phyloP scores from a whole-genome alignment of 1,140 invertebrate species.

The Teleopsis dalmanni region DNA sequence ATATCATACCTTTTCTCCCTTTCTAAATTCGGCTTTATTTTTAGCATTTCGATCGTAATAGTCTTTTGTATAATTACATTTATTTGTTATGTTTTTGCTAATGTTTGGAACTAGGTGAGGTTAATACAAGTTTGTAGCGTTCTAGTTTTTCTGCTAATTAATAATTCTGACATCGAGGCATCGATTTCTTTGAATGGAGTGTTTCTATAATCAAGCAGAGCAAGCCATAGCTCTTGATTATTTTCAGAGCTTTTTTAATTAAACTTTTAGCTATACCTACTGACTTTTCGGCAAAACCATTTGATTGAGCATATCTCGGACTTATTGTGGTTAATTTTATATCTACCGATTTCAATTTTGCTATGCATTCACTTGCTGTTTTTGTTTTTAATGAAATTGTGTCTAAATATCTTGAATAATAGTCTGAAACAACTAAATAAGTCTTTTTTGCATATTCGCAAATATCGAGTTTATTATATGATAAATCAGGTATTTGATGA shows the following conservation, averaged over 20 bases:
- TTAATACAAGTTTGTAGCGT: slow-evolving; percentile 4
- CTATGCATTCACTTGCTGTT: slow-evolving; percentile 17
- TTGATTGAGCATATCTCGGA: slow-evolving; percentile 26
- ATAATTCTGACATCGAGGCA: slow-evolving; percentile 17
- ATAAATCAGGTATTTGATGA: background rate
- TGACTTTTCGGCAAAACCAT: slow-evolving; percentile 24
- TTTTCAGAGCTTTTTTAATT: too few relatives aligned
- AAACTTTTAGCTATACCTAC: too few relatives aligned
- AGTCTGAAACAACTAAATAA: slow-evolving; percentile 29
- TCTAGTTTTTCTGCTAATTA: slow-evolving; percentile 10
- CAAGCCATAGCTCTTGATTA: too few relatives aligned
- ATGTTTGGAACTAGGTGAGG: background rate
- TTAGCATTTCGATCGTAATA: background rate
- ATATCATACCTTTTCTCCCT: background rate
- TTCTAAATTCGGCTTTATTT: background rate
- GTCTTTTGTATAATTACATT: background rate
- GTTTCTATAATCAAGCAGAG: slow-evolving; percentile 14
- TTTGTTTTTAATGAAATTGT: slow-evolving; percentile 21
- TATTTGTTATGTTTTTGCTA: background rate
- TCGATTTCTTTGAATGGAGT: slow-evolving; percentile 11
- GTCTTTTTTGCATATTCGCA: background rate
- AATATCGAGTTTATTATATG: background rate
- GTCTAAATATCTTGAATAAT: slow-evolving; percentile 32
- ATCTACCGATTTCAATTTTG: slow-evolving; percentile 15
- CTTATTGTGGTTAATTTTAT: slow-evolving; percentile 20